Base-by-base conservation (phyloP, 2,113 vertebrate species). In the Podiceps cristatus region DNA sequence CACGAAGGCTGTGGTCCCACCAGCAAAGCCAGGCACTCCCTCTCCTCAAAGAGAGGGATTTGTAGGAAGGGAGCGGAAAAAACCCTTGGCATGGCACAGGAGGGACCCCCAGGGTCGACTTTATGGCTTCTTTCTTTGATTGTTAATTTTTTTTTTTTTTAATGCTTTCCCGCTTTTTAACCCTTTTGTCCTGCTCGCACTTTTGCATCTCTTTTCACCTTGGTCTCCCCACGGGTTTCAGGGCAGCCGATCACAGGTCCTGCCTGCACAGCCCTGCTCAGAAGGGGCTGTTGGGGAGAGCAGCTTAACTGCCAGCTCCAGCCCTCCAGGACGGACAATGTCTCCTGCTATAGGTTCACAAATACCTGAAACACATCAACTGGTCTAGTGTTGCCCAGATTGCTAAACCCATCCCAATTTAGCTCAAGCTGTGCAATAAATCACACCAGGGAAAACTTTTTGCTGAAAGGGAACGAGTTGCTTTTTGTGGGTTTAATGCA, bases 251-350 rank as follows among this genome's bases (percentile, higher is more conserved):
- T 37, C n/a, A 53, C 33, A 40, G 28, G 37, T 31, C 3, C 13
- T 19, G 42, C 47, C 37, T 28, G 25, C 50, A 16, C 24, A 53
- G 40, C n/a, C 17, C 55, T n/a, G 19, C 53, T 78, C 17, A 13
- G 40, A 27, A 27, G 33, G 35, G 16, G 27, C 19, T 15, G 24
- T 3, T 1, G 3, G 31, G 31, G 55, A 75, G 20, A 42, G 15
- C 73, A 64, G 8, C 47, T 7, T 5, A 47, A 17, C 35, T 5
- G n/a, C n/a, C 5, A 11, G 20, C 50, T 47, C 62, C 7, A 6
- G 68, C 10, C 8, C 44, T 40, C 13, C 18, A 5, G 22, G 18
- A 12, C 1, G 5, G 24, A 8, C 33, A 17, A 2, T 2, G 7
- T 12, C 64, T 87, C 44, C 50, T 63, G 35, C 25, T 76, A 27